A percentile compares a stretch with the other conserved stretches of the same genome.
Evolutionary conservation across 2,113 vertebrate species (phyloP).

Genomic region (Lophura nycthemera): DNA sequence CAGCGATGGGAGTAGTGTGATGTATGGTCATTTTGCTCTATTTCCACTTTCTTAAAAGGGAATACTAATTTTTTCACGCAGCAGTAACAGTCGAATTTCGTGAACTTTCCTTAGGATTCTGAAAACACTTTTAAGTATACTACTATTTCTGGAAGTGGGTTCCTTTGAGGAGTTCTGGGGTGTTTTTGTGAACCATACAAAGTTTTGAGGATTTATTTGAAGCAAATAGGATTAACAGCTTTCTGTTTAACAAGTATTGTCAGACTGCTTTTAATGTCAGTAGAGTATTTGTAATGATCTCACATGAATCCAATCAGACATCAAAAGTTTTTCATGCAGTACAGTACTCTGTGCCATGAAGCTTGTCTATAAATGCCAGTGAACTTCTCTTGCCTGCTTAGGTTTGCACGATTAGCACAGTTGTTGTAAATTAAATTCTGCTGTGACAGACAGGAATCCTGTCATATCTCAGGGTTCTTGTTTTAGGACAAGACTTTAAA

Average conservation of each 20-base stretch:
- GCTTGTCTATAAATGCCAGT: not conserved
- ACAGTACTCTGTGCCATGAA: not conserved
- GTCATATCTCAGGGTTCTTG: not conserved
- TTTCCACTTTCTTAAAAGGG: not conserved
- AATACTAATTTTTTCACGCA: not conserved
- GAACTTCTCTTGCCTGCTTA: not conserved
- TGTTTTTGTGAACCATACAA: not conserved
- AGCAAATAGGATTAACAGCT: not conserved
- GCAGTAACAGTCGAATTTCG: not conserved
- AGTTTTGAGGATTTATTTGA: not conserved
- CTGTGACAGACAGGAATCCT: not conserved
- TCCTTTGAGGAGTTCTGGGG: not conserved
- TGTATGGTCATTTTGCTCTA: not conserved
- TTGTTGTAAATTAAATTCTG: not conserved
- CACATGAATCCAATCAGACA: not conserved
- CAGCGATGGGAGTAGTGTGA: not conserved
- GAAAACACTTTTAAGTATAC: not conserved
- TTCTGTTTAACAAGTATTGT: not conserved
- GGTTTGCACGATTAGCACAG: not conserved
- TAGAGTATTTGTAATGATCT: not conserved
- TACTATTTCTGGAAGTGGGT: not conserved
- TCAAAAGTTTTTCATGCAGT: not conserved
- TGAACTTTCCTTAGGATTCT: not conserved
- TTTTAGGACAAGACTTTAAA: not conserved
- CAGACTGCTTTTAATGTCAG: not conserved